Percentiles rank a stretch among this genome's conserved stretches.
Evolutionary conservation across 2,797 vertebrate species (phyloP).

Genomic region (Toxotes lorentzi): DNA sequence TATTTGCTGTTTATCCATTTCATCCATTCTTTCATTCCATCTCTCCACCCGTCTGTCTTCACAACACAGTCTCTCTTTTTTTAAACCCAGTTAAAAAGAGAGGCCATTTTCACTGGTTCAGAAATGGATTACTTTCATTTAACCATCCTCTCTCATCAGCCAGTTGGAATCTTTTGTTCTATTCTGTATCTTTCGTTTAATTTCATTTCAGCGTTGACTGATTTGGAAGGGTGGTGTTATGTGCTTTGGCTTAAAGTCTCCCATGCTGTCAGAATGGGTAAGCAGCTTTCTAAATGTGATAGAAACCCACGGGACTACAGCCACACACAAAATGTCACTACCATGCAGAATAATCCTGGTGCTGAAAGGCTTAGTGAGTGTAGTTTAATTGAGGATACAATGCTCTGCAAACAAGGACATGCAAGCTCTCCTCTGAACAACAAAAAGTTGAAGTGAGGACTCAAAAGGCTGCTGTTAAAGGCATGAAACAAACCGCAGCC

Average conservation of each 20-base stretch:
- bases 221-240: slow-evolving; percentile 68
- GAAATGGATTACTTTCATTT: slow-evolving; percentile 39
- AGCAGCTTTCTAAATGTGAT: slow-evolving; percentile 75
- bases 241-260: slow-evolving; percentile 64
- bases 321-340: slow-evolving; percentile 71
- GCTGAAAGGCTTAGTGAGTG: slow-evolving; percentile 61
- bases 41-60: not conserved
- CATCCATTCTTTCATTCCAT: not conserved
- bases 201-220: slow-evolving; percentile 76
- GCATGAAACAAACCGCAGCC: slow-evolving; percentile 30
- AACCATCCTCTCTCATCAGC: slow-evolving; percentile 40
- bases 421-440: slow-evolving; percentile 29
- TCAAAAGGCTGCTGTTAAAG: slow-evolving; percentile 5
- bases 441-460: slow-evolving; percentile 41
- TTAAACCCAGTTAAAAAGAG: slow-evolving; percentile 30
- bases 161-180: slow-evolving; percentile 66
- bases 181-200: slow-evolving; percentile 70
- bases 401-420: slow-evolving; percentile 46
- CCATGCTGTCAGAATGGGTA: slow-evolving; percentile 72
- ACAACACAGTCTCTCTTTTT: slow-evolving; percentile 14
- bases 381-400: slow-evolving; percentile 69
- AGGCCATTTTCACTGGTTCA: slow-evolving; percentile 16
- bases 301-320: slow-evolving; percentile 62
- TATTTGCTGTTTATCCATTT: not conserved
- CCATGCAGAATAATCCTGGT: slow-evolving; percentile 63